Evolutionary conservation across 2,888 invertebrate genomes (phyloP), one percentile per base, ranked within the genome.

Genomic region (Hartigia nigra): DNA sequence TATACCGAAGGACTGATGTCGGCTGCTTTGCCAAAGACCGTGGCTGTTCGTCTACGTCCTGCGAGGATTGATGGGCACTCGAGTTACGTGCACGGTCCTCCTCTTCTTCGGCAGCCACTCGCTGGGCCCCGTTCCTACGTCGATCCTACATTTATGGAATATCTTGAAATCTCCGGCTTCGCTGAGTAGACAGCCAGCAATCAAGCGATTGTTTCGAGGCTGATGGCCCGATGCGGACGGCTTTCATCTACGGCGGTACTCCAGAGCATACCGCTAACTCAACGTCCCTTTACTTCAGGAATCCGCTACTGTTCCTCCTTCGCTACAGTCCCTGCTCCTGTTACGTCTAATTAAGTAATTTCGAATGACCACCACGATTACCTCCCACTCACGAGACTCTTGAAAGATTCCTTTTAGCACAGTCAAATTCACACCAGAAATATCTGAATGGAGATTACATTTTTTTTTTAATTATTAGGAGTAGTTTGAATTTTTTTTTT

Each of bases 41-140:
- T 81, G 88, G 90, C 88, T 89, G 87, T 90, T 90, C 90, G 89
- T 90, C 90, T 90, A 90, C 88, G 90, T 90, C 90, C 83, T 82
- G 77, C 76, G 84, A 90, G 88, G 90, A 91, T 91, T 91, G 90
- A 91, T 91, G 90, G 55, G 89, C 89, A 86, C 83, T 86, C 83
- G 84, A 81, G 85, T 79, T 85, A 85, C 85, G 85, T 84, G 83
- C 84, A 81, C 77, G 81, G 78, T 83, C 82, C 80, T 81, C 76
- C 82, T 77, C 77, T 70, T 81, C 78, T 74, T 78, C 81, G 75
- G 78, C 78, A 76, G 81, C 78, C 76, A 36, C 78, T 79, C 77
- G 76, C 77, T 78, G 77, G 55, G 74, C 74, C 74, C 77, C 36
- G 78, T 69, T 36, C 74, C 77, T 78, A 82, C 80, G 82, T 82